Base-by-base conservation (phyloP, 2,113 vertebrate genomes). In the Notechis scutatus region DNA sequence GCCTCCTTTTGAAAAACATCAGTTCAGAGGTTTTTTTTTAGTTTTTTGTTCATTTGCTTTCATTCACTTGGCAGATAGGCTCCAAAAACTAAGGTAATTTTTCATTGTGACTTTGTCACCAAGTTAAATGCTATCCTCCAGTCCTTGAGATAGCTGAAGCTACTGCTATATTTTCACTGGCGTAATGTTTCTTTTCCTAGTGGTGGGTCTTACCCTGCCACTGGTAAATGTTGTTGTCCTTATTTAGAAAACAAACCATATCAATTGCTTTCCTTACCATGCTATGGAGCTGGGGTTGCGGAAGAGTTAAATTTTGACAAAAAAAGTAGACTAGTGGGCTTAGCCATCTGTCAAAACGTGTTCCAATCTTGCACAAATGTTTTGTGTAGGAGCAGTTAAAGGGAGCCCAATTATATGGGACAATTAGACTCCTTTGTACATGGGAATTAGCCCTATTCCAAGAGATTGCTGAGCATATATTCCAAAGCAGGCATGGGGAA, bases 21-120 rank as follows among this genome's bases (percentile, higher is more conserved):
- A 14, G 0, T 3, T n/a, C 50, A 5, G 47, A 34, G 14, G 47
- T 5, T 6, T 90, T 91, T 3, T 89, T 89, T 34, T n/a, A 92
- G 18, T 8, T 90, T 61, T 88, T 88, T 88, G 18, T 50, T 14
- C 0, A 18, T 29, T 47, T 74, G 88, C 89, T n/a, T 89, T 0
- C 1, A 34, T 39, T 39, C 64, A 88, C 42, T 0, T 91, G 94
- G 89, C 92, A 7, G 69, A 0, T 0, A 74, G 56, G 24, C 50
- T 91, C 47, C 0, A 0, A 21, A 90, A 0, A 0, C 92, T 81
- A 92, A 91, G 0, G 0, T 7, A 11, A 14, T 39, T 59, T 85
- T 91, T 90, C 18, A 92, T 85, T 81, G 93, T 95, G 89, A 94
- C 88, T 90, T 74, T 81, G 6, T 42, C 14, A 21, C 34, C 74